Percentiles rank a stretch among this genome's conserved stretches.
These are phyloP conservation scores for Illadopsis cleaveri DNA, from an alignment of 2,113 vertebrate genomes.

Conservation along the genomic window DNA sequence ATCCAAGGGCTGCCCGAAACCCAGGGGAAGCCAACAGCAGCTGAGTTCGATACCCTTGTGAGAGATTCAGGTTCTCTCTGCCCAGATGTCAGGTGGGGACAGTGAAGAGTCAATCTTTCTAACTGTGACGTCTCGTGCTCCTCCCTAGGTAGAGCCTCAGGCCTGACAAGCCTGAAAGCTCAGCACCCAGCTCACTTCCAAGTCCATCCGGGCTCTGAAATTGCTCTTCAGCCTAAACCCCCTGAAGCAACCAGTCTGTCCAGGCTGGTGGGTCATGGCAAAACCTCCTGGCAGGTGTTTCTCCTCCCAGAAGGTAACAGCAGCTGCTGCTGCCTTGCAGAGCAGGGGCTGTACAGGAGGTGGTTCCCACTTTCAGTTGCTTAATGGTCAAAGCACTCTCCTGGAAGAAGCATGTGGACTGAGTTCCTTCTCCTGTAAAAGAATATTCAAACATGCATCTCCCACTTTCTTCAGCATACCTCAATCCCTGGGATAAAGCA, in stretches of 20 bases:
- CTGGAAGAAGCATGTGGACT: rapidly evolving
- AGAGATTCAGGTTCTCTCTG: not conserved
- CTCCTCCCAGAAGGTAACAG: not conserved
- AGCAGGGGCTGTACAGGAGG: not conserved
- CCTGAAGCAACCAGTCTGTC: not conserved
- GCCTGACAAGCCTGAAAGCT: not conserved
- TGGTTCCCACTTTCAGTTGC: not conserved
- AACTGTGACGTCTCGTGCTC: not conserved
- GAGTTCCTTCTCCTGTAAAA: not conserved
- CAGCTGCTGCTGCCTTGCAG: rapidly evolving
- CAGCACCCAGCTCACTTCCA: not conserved
- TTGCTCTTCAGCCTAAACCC: not conserved
- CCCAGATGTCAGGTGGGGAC: not conserved
- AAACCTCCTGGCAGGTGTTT: not conserved
- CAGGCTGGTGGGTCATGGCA: not conserved
- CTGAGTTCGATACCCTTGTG: not conserved
- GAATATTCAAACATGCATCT: rapidly evolving
- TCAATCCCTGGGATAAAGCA: not conserved
- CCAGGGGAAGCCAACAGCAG: not conserved
- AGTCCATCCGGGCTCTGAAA: not conserved
- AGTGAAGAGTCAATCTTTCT: not conserved
- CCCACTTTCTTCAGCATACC: not conserved
- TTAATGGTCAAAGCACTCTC: not conserved
- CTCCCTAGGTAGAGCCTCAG: not conserved
- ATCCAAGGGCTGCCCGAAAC: not conserved